Base-by-base conservation (phyloP, 2,113 vertebrate genomes). In the Poecile atricapillus region DNA sequence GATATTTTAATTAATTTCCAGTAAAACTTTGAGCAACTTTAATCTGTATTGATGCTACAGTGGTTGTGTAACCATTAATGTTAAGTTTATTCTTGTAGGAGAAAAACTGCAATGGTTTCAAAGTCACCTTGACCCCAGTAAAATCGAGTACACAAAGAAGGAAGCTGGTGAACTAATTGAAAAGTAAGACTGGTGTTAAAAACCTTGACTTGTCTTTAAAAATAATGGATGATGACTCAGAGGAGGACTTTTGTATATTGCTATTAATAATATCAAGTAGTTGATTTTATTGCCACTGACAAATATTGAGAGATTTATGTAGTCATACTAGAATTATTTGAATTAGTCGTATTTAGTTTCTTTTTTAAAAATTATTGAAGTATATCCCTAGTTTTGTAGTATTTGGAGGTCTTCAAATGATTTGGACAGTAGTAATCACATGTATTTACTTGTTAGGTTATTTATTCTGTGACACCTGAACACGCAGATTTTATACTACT, bases 61-160 rank as follows among this genome's bases (percentile, higher is more conserved):
- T 75, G 53, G 11, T 81, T 37, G 9, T 35, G 3, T 68, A 71
- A 49, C 76, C 17, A 47, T 46, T 94, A 86, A 93, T 39, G 11
- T 44, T 55, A 24, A 55, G 14, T 90, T 94, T 95, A n/a, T 96
- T 81, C 76, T 89, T 94, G 18, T 76, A 99, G 99, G 99, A 89
- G 99, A 99, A 96, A 99, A 99, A 94, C 97, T 99, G 59, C 88
- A 98, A 47, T 99, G 99, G 99, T 99, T 99, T 98, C 99, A 99
- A 92, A 98, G 78, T 96, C 98, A 99, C 63, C 96, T 99, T 91
- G 98, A 99, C 74, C 96, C 98, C 15, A 30, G 71, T 56, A 99
- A 99, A 97, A 71, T 82, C 0, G 94, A 95, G 35, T 99, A 98
- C 97, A 98, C 98, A 33, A 99, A 97, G 97, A 98, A 98, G 94